Percentiles rank a stretch among this genome's conserved stretches.
Conservation (phyloP, 2,113 vertebrate genomes). For the Tachuris rubrigastra region DNA sequence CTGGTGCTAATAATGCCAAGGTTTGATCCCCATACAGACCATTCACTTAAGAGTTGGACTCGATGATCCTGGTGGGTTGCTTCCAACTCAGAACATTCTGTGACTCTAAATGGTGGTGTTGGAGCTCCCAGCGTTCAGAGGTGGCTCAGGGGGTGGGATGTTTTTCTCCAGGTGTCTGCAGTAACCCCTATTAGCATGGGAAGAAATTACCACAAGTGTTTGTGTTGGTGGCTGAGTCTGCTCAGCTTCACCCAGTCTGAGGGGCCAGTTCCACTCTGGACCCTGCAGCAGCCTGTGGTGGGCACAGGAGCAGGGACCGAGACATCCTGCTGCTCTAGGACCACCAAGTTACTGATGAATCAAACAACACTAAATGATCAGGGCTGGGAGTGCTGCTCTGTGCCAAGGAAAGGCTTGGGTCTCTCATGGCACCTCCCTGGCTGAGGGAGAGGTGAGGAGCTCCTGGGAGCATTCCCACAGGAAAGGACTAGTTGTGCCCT, state of each 20-base stretch:
- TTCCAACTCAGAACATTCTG: background rate
- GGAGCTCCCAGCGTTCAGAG: background rate
- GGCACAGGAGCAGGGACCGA: background rate
- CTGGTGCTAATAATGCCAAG: background rate
- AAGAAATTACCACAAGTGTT: background rate
- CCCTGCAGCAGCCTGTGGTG: accelerated
- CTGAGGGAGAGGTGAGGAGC: background rate
- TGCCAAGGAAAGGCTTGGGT: background rate
- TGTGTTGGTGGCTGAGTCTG: background rate
- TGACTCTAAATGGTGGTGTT: background rate
- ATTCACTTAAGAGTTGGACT: background rate
- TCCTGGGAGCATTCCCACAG: background rate
- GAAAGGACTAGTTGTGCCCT: background rate
- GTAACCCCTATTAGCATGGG: background rate
- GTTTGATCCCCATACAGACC: background rate
- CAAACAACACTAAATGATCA: background rate
- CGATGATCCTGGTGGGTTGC: background rate
- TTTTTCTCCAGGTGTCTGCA: background rate
- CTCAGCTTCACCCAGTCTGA: background rate
- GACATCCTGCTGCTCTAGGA: background rate
- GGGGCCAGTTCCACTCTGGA: background rate
- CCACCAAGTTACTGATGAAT: background rate
- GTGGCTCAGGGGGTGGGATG: background rate
- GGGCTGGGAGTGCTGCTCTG: background rate
- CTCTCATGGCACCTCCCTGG: background rate